Evolutionary conservation across 2,113 vertebrate species (phyloP), one percentile per base, ranked within the genome.

Genomic region (Anas platyrhynchos): DNA sequence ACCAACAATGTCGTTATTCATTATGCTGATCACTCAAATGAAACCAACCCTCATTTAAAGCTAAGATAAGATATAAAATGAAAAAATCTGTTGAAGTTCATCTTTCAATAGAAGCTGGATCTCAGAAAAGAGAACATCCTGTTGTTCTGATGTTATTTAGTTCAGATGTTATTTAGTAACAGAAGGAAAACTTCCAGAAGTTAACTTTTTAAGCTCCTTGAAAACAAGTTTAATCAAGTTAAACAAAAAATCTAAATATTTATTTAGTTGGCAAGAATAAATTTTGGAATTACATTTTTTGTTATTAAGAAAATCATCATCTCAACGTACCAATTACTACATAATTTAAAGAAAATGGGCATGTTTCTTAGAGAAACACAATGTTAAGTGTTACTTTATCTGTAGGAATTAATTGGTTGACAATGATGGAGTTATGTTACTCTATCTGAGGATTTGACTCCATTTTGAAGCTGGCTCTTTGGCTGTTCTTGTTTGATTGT

Each of bases 111-210:
- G 86, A 66, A 78, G 65, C 23, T 50, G 81, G 22, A 18, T 44
- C 69, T 91, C 78, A 94, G 25, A 34, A 67, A 68, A 86, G 20
- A 80, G 26, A 89, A 63, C 41, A 79, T 79, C 55, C 69, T 94
- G 83, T 46, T 92, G 50, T 83, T 91, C 63, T 89, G 68, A 88
- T 41, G 80, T 95, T 86, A 65, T 61, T 97, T 68, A 95, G 88
- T 77, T 93, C 67, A 92, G 62, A 72, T 89, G 88, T 96, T 94
- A 90, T 88, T 97, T 81, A 97, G 88, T 88, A 95, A 97, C 89
- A 94, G 91, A 92, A 73, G 56, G 44, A 91, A 91, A 88, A 92
- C 68, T 96, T 96, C 67, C 38, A 91, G 41, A 31, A 94, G 68
- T 75, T 92, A 56, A 38, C 76, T 66, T 85, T 76, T 43, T 18